phyloP scores from a whole-genome alignment of 2,888 invertebrate genomes.

The Temnothorax ravouxi region DNA sequence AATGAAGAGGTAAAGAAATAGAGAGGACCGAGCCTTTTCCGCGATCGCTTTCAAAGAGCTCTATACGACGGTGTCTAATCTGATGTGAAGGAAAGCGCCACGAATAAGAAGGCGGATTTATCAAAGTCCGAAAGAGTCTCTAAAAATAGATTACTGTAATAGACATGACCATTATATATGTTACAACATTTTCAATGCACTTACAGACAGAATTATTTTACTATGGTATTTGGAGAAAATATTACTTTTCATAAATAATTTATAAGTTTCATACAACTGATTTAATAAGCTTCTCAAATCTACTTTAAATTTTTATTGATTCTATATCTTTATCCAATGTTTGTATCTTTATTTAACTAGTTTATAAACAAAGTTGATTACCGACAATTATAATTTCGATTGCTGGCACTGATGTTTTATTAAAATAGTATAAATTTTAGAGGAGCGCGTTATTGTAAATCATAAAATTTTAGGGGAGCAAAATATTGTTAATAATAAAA shows the following conservation, averaged over 20 bases:
- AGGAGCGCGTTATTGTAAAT: not conserved
- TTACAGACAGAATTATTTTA: not conserved
- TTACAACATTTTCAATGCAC: not conserved
- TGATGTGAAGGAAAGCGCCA: constrained; percentile 27
- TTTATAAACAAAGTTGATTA: not conserved
- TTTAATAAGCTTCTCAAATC: not conserved
- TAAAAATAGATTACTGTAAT: not conserved
- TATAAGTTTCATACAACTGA: not conserved
- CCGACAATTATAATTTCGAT: not conserved
- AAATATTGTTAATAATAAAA: constrained; percentile 44
- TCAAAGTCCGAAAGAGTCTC: not conserved
- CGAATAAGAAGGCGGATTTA: constrained; percentile 6
- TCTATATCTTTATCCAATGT: constrained; percentile 2
- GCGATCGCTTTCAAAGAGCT: constrained; percentile 37
- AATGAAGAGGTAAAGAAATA: constrained; percentile 27
- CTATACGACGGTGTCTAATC: constrained; percentile 29
- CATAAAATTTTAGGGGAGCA: not conserved
- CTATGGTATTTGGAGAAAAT: not conserved
- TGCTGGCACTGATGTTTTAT: not conserved
- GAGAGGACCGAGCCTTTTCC: constrained; percentile 35
- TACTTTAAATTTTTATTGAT: not conserved
- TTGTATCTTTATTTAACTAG: not conserved
- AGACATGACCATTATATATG: not conserved
- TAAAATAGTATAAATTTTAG: not conserved
- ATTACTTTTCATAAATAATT: not conserved